Conservation (phyloP, 2,113 vertebrate species). For the Ivindomyrus marchei region DNA sequence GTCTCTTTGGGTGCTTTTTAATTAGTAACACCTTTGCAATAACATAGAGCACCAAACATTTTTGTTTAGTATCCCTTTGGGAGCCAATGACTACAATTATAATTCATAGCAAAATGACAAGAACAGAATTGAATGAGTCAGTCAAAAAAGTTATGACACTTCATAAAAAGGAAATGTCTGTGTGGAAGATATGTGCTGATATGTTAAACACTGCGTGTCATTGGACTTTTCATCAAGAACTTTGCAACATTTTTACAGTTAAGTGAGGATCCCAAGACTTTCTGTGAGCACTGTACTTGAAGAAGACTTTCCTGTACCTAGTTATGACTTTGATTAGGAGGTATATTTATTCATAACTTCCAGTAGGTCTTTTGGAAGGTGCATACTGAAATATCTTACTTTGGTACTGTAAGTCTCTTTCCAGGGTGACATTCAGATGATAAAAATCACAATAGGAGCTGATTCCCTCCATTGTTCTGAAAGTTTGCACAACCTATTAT, state of each 20-base stretch:
- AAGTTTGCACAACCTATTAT: slow-evolving; percentile 36
- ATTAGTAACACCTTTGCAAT: background rate
- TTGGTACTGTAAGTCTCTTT: slow-evolving; percentile 30
- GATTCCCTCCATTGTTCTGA: slow-evolving; percentile 33
- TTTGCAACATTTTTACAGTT: background rate
- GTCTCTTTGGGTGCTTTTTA: background rate
- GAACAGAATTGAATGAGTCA: background rate
- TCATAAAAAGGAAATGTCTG: background rate
- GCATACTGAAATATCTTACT: slow-evolving; percentile 6
- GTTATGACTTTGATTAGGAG: background rate
- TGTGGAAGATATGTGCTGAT: background rate
- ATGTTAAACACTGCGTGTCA: background rate
- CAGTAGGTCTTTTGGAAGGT: background rate
- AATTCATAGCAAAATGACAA: no score
- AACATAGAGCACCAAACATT: background rate
- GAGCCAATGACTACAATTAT: background rate
- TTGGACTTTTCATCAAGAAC: background rate
- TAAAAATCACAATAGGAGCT: slow-evolving; percentile 32
- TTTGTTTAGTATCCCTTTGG: background rate
- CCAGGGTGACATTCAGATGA: slow-evolving; percentile 32
- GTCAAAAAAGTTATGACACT: background rate
- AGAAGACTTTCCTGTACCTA: background rate
- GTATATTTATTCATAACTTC: background rate
- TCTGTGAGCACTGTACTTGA: background rate
- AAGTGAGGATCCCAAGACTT: background rate